Conservation (phyloP, 1,140 invertebrate genomes). For the Pomacea maculata region DNA sequence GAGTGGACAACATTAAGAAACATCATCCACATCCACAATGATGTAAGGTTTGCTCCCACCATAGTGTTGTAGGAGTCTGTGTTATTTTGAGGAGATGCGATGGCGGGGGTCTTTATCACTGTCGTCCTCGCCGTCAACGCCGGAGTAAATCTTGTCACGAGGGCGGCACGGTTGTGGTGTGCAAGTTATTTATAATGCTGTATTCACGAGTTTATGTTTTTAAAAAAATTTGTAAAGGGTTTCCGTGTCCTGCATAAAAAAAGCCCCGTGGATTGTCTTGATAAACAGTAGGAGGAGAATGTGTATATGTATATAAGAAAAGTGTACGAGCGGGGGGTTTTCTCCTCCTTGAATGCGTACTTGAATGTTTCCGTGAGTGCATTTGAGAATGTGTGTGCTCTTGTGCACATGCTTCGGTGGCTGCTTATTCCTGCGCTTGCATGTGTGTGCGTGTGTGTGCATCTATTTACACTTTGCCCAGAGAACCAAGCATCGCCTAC, state of each 20-base stretch:
- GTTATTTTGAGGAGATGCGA: too few relatives aligned
- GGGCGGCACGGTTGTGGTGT: background rate
- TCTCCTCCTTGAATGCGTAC: background rate
- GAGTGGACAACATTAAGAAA: too few relatives aligned
- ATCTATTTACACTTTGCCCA: background rate
- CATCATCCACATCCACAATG: too few relatives aligned
- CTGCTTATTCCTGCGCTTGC: background rate
- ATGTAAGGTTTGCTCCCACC: too few relatives aligned
- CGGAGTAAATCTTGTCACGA: background rate
- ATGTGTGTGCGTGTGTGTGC: background rate
- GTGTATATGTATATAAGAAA: background rate
- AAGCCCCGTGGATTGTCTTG: background rate
- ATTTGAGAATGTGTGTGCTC: background rate
- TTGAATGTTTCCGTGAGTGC: background rate
- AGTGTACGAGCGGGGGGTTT: background rate
- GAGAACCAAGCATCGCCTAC: too few relatives aligned
- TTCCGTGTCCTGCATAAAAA: background rate
- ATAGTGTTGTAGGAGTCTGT: too few relatives aligned
- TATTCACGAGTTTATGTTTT: background rate
- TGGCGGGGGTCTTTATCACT: too few relatives aligned
- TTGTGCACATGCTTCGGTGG: background rate
- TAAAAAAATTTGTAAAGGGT: background rate
- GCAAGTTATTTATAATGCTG: background rate
- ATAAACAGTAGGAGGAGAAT: background rate
- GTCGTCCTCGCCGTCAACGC: too few relatives aligned